These are phyloP conservation scores for Pungitius pungitius DNA, from an alignment of 2,113 vertebrate genomes.

Conservation along the genomic window DNA sequence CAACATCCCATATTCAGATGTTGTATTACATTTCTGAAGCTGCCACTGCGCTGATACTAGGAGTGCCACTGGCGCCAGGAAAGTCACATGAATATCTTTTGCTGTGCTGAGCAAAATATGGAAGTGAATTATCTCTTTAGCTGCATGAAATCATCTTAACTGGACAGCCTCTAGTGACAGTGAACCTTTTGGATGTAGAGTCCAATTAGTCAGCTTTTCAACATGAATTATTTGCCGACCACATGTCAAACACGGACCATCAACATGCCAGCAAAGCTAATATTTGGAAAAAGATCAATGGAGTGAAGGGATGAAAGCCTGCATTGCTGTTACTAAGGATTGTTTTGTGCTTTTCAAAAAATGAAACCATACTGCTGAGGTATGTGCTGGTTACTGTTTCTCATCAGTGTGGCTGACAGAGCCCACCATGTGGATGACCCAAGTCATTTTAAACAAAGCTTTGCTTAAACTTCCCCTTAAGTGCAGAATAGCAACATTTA, in stretches of 20 bases:
- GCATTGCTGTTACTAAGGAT: background rate
- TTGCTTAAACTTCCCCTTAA: conserved; percentile 45
- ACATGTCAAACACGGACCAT: conserved; percentile 65
- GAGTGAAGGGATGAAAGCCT: conserved; percentile 41
- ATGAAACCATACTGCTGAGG: background rate
- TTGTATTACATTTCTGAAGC: background rate
- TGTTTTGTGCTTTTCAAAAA: background rate
- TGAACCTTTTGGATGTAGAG: conserved; percentile 59
- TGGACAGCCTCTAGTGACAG: conserved; percentile 65
- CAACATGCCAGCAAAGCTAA: conserved; percentile 69
- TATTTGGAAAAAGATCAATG: conserved; percentile 39
- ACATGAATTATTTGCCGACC: conserved; percentile 62
- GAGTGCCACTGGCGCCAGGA: background rate
- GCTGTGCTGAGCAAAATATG: conserved; percentile 44
- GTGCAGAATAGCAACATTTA: conserved; percentile 21
- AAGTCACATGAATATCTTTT: conserved; percentile 30
- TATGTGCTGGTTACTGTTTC: conserved; percentile 25
- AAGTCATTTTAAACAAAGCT: conserved; percentile 54
- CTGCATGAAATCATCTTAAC: conserved; percentile 56
- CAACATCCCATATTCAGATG: background rate
- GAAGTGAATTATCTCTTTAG: conserved; percentile 60
- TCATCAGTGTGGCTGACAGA: conserved; percentile 32
- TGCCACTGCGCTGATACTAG: background rate
- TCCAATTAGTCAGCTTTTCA: conserved; percentile 69
- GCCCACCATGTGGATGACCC: conserved; percentile 37